Conservation (phyloP, 1,140 invertebrate species). For the Meloidogyne exigua region DNA sequence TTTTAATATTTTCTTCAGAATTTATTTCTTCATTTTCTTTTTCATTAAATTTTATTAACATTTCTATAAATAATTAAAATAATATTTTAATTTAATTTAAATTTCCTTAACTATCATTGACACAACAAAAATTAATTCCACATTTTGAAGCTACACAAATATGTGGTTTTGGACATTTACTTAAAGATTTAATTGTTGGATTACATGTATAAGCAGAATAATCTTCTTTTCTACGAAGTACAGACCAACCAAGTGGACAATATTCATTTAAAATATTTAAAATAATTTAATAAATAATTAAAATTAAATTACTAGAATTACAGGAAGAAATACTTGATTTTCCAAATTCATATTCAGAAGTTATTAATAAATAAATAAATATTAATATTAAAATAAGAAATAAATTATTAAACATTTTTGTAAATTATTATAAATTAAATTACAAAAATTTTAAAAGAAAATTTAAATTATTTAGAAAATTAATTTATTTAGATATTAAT, state of each 20-base stretch:
- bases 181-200: slow-evolving; percentile 9
- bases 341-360: slow-evolving; percentile 9
- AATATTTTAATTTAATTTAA: background rate
- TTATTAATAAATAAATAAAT: background rate
- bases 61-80: slow-evolving; percentile 30
- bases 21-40: slow-evolving; percentile 23
- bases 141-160: slow-evolving; percentile 44
- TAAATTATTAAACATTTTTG: background rate
- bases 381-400: background rate
- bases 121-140: slow-evolving; percentile 44
- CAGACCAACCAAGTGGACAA: slow-evolving; percentile 40
- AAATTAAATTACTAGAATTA: slow-evolving; percentile 3
- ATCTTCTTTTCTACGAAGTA: slow-evolving; percentile 29
- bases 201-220: slow-evolving; percentile 39
- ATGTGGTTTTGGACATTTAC: slow-evolving; percentile 39
- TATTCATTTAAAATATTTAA: slow-evolving; percentile 35
- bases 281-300: background rate
- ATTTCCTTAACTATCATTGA: slow-evolving; percentile 28
- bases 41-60: slow-evolving; percentile 28
- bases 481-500: too few species aligned
- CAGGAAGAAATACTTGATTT: slow-evolving; percentile 15
- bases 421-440: background rate
- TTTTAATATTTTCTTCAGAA: slow-evolving; percentile 3
- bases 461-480: too few species aligned
- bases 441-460: background rate